Conservation (phyloP, 1,140 invertebrate genomes). For the Brachionus paranguensis region DNA sequence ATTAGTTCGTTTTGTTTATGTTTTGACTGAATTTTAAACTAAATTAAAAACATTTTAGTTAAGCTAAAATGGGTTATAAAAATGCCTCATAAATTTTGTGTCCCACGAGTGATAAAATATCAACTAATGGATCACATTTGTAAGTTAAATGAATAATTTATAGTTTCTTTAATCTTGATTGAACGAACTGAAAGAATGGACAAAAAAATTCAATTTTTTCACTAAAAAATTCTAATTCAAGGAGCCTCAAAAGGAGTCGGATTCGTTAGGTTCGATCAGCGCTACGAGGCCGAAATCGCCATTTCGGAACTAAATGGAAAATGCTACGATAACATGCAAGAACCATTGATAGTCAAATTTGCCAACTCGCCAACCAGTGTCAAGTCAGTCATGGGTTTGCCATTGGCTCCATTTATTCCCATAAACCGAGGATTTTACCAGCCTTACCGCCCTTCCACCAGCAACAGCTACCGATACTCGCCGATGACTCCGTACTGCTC, state of each 20-base stretch:
- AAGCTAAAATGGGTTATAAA: background rate
- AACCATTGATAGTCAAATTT: conserved; percentile 98
- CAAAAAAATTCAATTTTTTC: background rate
- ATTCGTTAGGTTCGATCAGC: conserved; percentile 97
- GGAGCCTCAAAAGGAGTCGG: conserved; percentile 97
- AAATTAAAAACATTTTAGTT: conserved; percentile 4
- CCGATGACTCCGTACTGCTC: conserved; percentile 17
- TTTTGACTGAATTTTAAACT: conserved; percentile 1
- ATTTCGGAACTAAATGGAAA: conserved; percentile 96
- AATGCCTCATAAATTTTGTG: background rate
- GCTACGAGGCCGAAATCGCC: conserved; percentile 89
- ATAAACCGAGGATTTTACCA: conserved; percentile 31
- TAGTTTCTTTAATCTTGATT: background rate
- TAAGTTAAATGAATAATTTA: conserved; percentile 6
- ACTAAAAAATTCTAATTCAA: conserved; percentile 48
- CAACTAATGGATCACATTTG: background rate
- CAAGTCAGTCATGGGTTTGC: conserved; percentile 37
- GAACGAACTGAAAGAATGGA: background rate
- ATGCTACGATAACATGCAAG: conserved; percentile 79
- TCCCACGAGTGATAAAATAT: background rate
- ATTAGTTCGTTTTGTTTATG: background rate
- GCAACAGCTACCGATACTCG: background rate
- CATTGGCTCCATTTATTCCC: conserved; percentile 30
- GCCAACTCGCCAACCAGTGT: conserved; percentile 70
- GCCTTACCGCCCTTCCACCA: conserved; percentile 12